Percentiles rank a stretch among this genome's conserved stretches.
Conservation (phyloP, 2,888 invertebrate genomes). For the Clepsis dumicolana region DNA sequence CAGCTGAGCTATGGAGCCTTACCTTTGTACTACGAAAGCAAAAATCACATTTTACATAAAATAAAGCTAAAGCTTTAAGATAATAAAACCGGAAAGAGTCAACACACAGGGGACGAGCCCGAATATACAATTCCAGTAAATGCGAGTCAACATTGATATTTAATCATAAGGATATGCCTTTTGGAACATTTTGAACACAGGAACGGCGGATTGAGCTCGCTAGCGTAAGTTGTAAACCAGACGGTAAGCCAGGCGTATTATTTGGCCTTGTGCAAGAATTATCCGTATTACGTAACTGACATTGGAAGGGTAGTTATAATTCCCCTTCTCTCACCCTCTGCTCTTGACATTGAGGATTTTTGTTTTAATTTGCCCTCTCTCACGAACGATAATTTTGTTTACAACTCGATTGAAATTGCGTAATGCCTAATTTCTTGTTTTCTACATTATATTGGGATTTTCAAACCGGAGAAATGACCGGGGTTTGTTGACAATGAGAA, state of each 20-base stretch:
- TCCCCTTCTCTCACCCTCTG: conserved; percentile 10
- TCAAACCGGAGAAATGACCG: no score
- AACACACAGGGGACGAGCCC: background rate
- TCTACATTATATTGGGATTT: background rate
- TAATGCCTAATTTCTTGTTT: background rate
- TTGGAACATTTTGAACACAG: no score
- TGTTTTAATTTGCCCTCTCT: background rate
- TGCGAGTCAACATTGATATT: background rate
- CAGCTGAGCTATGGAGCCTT: background rate
- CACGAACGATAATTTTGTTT: background rate
- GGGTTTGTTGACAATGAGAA: no score
- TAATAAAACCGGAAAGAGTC: background rate
- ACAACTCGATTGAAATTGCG: background rate
- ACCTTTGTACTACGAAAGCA: background rate
- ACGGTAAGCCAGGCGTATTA: no score
- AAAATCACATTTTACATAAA: background rate
- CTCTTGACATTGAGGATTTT: conserved; percentile 27
- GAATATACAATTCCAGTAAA: background rate
- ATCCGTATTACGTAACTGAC: conserved; percentile 10
- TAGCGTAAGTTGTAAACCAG: no score
- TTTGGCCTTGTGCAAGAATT: conserved; percentile 4
- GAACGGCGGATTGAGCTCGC: no score
- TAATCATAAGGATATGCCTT: no score
- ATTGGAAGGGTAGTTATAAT: background rate
- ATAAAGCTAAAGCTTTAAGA: background rate